phyloP scores from a whole-genome alignment of 1,140 invertebrate genomes.

The Lithobius niger region DNA sequence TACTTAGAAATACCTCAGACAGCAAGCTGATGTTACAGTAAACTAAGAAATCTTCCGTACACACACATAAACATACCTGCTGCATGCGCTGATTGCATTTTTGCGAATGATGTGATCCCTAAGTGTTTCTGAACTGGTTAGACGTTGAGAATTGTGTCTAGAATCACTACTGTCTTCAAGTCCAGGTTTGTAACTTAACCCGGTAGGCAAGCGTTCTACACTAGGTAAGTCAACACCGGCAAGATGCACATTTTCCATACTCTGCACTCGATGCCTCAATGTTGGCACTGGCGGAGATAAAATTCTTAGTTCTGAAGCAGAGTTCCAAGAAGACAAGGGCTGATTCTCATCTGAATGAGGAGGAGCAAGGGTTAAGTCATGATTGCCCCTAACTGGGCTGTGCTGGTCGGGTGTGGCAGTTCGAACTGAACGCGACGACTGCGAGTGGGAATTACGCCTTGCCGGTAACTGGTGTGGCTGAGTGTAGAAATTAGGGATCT shows the following conservation, averaged over 20 bases:
- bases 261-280: not conserved
- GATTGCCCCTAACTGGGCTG: not conserved
- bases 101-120: not conserved
- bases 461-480: not conserved
- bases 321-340: not conserved
- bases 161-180: too few species aligned
- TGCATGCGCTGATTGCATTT: not conserved
- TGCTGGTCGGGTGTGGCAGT: not conserved
- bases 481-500: conserved; percentile 1
- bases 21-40: too few species aligned
- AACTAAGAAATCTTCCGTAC: not conserved
- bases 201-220: too few species aligned
- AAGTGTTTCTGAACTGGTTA: too few species aligned
- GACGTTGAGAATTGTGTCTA: too few species aligned
- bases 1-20: too few species aligned
- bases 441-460: not conserved
- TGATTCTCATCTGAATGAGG: not conserved
- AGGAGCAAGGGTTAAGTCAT: not conserved
- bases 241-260: not conserved
- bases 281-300: not conserved
- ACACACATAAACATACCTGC: not conserved
- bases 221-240: too few species aligned
- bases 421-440: not conserved
- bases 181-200: too few species aligned
- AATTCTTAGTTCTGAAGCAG: not conserved